These are phyloP conservation scores for Notoglanidium macrostoma DNA, from an alignment of 2,797 vertebrate genomes.

Conservation along the genomic window DNA sequence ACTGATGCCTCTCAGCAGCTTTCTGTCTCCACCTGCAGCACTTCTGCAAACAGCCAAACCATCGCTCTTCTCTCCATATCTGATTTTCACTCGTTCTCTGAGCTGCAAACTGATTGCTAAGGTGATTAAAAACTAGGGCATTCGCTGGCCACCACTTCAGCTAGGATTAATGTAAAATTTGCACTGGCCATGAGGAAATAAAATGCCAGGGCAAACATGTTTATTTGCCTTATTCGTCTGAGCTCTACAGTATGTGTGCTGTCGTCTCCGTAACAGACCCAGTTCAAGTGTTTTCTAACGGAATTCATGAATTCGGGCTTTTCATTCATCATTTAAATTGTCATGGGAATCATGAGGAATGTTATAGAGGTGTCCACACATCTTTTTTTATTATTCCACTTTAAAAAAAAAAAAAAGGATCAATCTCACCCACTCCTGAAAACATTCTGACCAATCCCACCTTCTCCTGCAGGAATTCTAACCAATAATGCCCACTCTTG, in stretches of 20 bases:
- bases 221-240: not conserved
- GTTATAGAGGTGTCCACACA: not conserved
- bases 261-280: not conserved
- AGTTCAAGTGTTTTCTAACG: not conserved
- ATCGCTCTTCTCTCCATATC: too few species aligned
- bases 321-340: not conserved
- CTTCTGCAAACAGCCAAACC: not conserved
- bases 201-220: not conserved
- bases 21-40: slow-evolving; percentile 27
- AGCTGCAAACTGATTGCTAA: not conserved
- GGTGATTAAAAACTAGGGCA: not conserved
- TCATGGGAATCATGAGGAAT: not conserved
- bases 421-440: not conserved
- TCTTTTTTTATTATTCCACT: not conserved
- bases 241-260: not conserved
- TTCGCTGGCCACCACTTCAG: not conserved
- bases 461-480: not conserved
- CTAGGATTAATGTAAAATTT: not conserved
- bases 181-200: not conserved
- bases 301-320: not conserved
- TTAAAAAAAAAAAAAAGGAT: not conserved
- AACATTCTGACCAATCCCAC: not conserved
- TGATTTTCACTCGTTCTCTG: not conserved
- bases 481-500: not conserved
- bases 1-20: slow-evolving; percentile 53